These are phyloP conservation scores for Scomber japonicus DNA, from an alignment of 2,113 vertebrate genomes.

Conservation along the genomic window DNA sequence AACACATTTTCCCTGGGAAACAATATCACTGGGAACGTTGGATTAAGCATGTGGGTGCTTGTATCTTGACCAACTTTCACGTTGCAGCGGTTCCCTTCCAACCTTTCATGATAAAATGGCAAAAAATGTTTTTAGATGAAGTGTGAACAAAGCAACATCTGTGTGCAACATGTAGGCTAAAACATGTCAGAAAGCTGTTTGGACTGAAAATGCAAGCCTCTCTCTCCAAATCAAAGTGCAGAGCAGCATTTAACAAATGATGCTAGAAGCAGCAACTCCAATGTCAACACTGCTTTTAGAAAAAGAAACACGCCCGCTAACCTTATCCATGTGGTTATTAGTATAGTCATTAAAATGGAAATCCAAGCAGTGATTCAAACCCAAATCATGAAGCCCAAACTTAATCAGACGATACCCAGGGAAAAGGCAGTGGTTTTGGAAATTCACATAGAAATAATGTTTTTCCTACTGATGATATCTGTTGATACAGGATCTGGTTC, in stretches of 20 bases:
- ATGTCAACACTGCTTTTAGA: too few relatives aligned
- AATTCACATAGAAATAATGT: too few relatives aligned
- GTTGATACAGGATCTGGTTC: too few relatives aligned
- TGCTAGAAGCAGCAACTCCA: neutral
- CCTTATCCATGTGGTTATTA: too few relatives aligned
- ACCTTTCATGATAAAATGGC: neutral
- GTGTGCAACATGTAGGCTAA: neutral
- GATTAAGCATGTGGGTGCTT: neutral
- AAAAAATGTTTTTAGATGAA: neutral
- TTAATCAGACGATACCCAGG: too few relatives aligned
- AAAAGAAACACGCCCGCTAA: too few relatives aligned
- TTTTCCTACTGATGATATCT: too few relatives aligned
- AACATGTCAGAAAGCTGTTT: neutral
- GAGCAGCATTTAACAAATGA: neutral
- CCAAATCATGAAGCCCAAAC: too few relatives aligned
- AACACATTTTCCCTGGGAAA: neutral
- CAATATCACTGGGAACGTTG: too few relatives aligned
- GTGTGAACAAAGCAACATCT: neutral
- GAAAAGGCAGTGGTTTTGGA: too few relatives aligned
- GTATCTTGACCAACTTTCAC: neutral
- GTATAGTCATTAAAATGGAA: too few relatives aligned
- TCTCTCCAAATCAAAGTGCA: neutral
- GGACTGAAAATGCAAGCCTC: neutral
- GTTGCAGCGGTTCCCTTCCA: neutral
- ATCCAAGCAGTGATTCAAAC: too few relatives aligned